Evolutionary conservation across 1,140 invertebrate species (phyloP).

Genomic region (Pseudoatta argentina): DNA sequence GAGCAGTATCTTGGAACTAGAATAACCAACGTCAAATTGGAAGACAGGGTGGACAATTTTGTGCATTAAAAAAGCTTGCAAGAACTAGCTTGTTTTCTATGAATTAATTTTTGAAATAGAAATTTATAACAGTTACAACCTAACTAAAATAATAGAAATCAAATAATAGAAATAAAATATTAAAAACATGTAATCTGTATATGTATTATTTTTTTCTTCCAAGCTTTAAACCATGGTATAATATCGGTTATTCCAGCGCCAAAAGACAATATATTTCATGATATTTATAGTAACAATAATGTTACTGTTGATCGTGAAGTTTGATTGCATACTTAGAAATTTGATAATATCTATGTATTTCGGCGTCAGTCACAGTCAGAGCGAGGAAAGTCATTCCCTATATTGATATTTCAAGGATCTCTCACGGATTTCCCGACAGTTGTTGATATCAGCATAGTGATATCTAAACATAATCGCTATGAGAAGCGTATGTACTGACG

Average conservation of each 20-base stretch:
- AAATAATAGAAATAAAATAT: not conserved
- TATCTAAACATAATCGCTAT: slow-evolving; percentile 49
- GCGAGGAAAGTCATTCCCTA: slow-evolving; percentile 1
- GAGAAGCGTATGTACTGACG: slow-evolving; percentile 17
- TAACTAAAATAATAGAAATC: not conserved
- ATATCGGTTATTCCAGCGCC: slow-evolving; percentile 7
- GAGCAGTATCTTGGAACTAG: slow-evolving; percentile 29
- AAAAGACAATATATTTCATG: not conserved
- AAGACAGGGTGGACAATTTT: slow-evolving; percentile 26
- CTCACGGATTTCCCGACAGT: not conserved
- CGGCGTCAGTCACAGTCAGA: slow-evolving; percentile 21
- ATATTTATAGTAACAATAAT: slow-evolving; percentile 39
- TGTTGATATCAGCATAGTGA: slow-evolving; percentile 49
- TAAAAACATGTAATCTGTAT: not conserved
- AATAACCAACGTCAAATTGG: slow-evolving; percentile 46
- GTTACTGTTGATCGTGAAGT: slow-evolving; percentile 20
- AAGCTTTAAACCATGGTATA: not conserved
- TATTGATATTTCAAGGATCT: not conserved
- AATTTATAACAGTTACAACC: not conserved
- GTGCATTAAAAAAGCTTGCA: not conserved
- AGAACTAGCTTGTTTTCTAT: not conserved
- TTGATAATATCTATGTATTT: slow-evolving; percentile 10
- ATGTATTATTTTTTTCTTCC: slow-evolving; percentile 1
- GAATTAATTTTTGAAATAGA: not conserved
- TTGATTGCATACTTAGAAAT: slow-evolving; percentile 12